These are phyloP conservation scores for Saccostrea glomerata DNA, from an alignment of 1,140 invertebrate genomes.

Conservation along the genomic window DNA sequence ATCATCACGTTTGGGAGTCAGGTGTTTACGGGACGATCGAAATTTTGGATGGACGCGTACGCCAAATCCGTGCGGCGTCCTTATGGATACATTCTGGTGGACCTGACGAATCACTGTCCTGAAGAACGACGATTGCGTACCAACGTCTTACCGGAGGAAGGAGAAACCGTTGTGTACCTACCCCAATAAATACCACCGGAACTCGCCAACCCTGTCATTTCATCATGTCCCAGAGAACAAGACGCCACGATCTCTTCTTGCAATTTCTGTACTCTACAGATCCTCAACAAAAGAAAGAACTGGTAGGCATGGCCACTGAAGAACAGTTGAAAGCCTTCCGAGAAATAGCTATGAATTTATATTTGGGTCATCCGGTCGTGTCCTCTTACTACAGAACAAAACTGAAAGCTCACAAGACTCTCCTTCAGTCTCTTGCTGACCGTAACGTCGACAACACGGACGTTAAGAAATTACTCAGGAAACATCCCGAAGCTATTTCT, in stretches of 20 bases:
- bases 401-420: no score
- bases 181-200: not conserved
- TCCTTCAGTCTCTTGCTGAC: no score
- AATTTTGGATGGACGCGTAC: conserved; percentile 58
- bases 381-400: no score
- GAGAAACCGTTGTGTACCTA: not conserved
- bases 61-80: conserved; percentile 45
- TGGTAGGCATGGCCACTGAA: no score
- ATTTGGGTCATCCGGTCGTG: no score
- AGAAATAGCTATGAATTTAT: no score
- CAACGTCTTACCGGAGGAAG: conserved; percentile 43
- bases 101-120: conserved; percentile 30
- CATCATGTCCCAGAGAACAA: conserved; percentile 2
- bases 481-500: no score
- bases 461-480: no score
- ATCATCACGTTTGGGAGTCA: conserved; percentile 59
- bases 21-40: conserved; percentile 53
- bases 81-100: conserved; percentile 58
- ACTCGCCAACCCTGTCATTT: not conserved
- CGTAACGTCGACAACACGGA: no score
- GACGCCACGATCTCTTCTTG: conserved; percentile 26
- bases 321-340: no score
- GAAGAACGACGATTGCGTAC: conserved; percentile 46
- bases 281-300: no score
- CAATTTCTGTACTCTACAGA: not conserved